Percentiles rank a stretch among this genome's conserved stretches.
These are phyloP conservation scores for Mastomys natalensis DNA, from an alignment of 2,113 vertebrate genomes.

Conservation along the genomic window DNA sequence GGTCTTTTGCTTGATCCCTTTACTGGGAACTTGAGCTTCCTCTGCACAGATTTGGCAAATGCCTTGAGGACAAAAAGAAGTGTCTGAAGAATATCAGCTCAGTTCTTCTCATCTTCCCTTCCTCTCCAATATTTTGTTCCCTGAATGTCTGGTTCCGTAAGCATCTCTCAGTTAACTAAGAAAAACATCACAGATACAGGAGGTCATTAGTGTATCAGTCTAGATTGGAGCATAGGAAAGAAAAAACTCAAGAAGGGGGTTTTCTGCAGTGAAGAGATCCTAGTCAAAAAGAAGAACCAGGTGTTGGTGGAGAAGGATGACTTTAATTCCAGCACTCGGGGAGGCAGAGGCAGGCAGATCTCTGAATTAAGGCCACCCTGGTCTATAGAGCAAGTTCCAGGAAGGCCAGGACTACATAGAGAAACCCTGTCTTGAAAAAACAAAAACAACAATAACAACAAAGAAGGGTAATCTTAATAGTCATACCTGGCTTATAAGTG, in stretches of 20 bases:
- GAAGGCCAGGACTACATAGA: neutral
- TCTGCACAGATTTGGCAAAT: slow-evolving; percentile 7
- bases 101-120: neutral
- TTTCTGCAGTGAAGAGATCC: neutral
- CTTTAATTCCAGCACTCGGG: neutral
- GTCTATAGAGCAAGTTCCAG: neutral
- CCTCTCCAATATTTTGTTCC: slow-evolving; percentile 39
- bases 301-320: neutral
- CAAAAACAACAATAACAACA: neutral
- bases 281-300: neutral
- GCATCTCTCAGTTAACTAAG: neutral
- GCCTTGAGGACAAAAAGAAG: neutral
- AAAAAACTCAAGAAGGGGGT: neutral
- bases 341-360: neutral
- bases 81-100: neutral
- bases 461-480: neutral
- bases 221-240: neutral
- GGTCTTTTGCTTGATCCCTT: slow-evolving; percentile 14
- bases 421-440: neutral
- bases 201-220: neutral
- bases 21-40: neutral
- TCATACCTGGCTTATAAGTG: neutral
- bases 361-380: neutral
- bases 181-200: slow-evolving; percentile 10
- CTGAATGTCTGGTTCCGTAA: slow-evolving; percentile 13